These are phyloP conservation scores for Bostrychus sinensis DNA, from an alignment of 2,113 vertebrate genomes.

Conservation along the genomic window DNA sequence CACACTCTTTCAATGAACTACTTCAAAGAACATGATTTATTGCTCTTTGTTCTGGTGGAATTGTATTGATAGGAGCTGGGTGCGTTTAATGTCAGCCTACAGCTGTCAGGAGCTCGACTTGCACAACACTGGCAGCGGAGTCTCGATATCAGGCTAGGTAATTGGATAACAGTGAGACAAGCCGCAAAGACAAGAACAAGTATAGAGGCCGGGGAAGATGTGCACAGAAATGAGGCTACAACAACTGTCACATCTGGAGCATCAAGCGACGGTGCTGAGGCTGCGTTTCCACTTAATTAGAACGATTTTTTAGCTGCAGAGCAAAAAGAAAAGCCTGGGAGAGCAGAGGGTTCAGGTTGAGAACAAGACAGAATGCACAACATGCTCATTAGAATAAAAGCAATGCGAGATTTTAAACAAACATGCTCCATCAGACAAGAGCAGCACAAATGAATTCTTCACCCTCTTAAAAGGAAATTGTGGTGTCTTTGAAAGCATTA, in stretches of 20 bases:
- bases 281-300: slow-evolving; percentile 43
- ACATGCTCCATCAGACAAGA: slow-evolving; percentile 32
- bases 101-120: slow-evolving; percentile 21
- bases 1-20: slow-evolving; percentile 6
- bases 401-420: slow-evolving; percentile 51
- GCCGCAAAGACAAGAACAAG: slow-evolving; percentile 4
- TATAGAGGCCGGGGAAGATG: slow-evolving; percentile 14
- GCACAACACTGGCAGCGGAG: background rate
- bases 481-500: background rate
- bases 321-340: slow-evolving; percentile 27
- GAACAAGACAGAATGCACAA: slow-evolving; percentile 21
- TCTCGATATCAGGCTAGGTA: slow-evolving; percentile 26
- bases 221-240: slow-evolving; percentile 6
- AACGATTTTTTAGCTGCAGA: slow-evolving; percentile 6
- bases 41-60: slow-evolving; percentile 1
- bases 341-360: slow-evolving; percentile 21
- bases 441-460: slow-evolving; percentile 16
- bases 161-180: slow-evolving; percentile 42
- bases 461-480: slow-evolving; percentile 2
- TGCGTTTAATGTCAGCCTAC: slow-evolving; percentile 28
- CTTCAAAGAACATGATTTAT: slow-evolving; percentile 9
- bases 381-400: slow-evolving; percentile 36
- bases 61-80: slow-evolving; percentile 18
- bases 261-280: slow-evolving; percentile 30
- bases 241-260: slow-evolving; percentile 27